phyloP scores from a whole-genome alignment of 2,797 vertebrate species.

The Eulemur coronatus region DNA sequence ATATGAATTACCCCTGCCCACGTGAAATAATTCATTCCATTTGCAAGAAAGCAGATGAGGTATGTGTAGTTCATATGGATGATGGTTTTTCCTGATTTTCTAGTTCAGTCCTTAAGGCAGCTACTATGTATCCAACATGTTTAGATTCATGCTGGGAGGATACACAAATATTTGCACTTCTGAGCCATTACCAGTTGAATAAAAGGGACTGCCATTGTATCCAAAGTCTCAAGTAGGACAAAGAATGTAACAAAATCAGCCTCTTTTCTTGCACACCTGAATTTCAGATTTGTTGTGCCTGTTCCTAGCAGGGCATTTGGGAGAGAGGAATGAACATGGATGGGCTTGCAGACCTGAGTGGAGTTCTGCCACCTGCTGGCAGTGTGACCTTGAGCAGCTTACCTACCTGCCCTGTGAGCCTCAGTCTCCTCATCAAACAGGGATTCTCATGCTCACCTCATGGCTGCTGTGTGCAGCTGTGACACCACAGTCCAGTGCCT shows the following conservation, averaged over 20 bases:
- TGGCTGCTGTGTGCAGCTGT: background rate
- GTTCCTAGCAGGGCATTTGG: background rate
- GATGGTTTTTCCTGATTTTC: background rate
- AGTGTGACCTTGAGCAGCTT: background rate
- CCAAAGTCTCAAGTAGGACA: background rate
- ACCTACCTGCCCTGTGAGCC: background rate
- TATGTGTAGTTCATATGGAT: background rate
- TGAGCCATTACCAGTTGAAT: conserved; percentile 7
- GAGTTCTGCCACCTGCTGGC: background rate
- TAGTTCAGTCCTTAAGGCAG: background rate
- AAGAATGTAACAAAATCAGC: background rate
- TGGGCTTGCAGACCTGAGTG: background rate
- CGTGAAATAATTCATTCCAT: background rate
- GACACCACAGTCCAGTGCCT: background rate
- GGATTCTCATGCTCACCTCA: background rate
- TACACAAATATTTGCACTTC: background rate
- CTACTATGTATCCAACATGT: background rate
- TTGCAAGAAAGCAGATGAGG: background rate
- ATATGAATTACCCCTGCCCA: background rate
- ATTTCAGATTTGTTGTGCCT: conserved; percentile 14
- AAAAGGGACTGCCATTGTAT: background rate
- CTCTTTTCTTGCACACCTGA: background rate
- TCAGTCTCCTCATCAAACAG: background rate
- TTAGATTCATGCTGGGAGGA: background rate
- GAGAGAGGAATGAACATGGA: background rate